These are phyloP conservation scores for Strix aluco DNA, from an alignment of 2,113 vertebrate species.

Conservation along the genomic window DNA sequence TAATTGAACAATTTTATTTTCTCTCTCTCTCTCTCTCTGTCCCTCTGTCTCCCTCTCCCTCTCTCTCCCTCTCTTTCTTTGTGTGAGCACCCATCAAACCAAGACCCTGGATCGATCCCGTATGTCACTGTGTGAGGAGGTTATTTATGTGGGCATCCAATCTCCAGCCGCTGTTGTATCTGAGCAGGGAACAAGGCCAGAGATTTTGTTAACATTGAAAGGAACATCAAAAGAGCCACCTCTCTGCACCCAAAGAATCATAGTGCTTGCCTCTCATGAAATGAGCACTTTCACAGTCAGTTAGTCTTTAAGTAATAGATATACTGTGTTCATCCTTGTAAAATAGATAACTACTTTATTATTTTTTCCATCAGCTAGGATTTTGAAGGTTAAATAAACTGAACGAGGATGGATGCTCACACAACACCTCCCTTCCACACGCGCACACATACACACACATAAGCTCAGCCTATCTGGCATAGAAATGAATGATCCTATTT, in stretches of 20 bases:
- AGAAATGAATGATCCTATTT: slow-evolving; percentile 99
- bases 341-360: slow-evolving; percentile 99
- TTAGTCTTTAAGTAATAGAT: slow-evolving; percentile 99
- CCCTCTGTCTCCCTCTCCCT: slow-evolving; percentile 46
- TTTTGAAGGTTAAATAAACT: slow-evolving; percentile 99
- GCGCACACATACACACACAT: slow-evolving; percentile 72
- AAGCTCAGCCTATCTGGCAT: slow-evolving; percentile 88
- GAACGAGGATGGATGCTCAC: slow-evolving; percentile 87
- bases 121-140: slow-evolving; percentile 93
- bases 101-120: slow-evolving; percentile 93
- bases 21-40: slow-evolving; percentile 55
- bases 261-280: slow-evolving; percentile 85
- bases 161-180: slow-evolving; percentile 97
- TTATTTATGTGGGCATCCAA: slow-evolving; percentile 99
- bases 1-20: slow-evolving; percentile 99
- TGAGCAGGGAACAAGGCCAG: slow-evolving; percentile 96
- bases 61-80: slow-evolving; percentile 74
- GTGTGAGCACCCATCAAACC: slow-evolving; percentile 97
- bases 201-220: slow-evolving; percentile 99
- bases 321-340: slow-evolving; percentile 99
- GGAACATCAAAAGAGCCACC: slow-evolving; percentile 93
- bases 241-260: slow-evolving; percentile 87
- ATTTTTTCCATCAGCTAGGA: slow-evolving; percentile 95
- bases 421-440: slow-evolving; percentile 68
- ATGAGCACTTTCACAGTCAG: slow-evolving; percentile 97